These are phyloP conservation scores for Leptinotarsa texana DNA, from an alignment of 1,140 invertebrate species.

Conservation along the genomic window DNA sequence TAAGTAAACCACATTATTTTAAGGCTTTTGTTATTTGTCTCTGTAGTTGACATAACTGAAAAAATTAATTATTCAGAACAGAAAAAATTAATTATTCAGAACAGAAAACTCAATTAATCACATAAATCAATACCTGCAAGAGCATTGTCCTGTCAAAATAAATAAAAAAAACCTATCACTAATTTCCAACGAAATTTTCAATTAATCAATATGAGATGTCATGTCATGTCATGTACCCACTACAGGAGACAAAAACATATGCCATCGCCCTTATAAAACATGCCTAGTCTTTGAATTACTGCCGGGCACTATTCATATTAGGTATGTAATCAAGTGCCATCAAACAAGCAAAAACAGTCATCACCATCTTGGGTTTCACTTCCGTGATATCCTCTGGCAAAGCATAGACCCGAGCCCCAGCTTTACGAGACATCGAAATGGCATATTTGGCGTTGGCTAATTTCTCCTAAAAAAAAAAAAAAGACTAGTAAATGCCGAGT, in stretches of 20 bases:
- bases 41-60: neutral
- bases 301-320: slow-evolving; percentile 68
- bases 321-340: slow-evolving; percentile 96
- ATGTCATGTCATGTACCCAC: neutral
- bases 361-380: slow-evolving; percentile 97
- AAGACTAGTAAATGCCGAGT: neutral
- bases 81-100: no score
- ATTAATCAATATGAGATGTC: neutral
- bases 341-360: slow-evolving; percentile 98
- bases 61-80: neutral
- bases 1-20: slow-evolving; percentile 11
- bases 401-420: slow-evolving; percentile 96
- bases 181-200: no score
- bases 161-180: no score
- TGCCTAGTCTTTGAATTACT: slow-evolving; percentile 35
- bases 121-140: no score
- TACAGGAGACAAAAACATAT: slow-evolving; percentile 1
- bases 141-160: no score
- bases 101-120: no score
- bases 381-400: slow-evolving; percentile 99
- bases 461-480: slow-evolving; percentile 74
- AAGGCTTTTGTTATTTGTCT: neutral
- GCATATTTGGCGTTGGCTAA: slow-evolving; percentile 98
- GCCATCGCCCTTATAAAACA: slow-evolving; percentile 9
- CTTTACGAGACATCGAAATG: slow-evolving; percentile 95